Conservation (phyloP, 2,888 invertebrate genomes). For the Drosophila trichaetosa region DNA sequence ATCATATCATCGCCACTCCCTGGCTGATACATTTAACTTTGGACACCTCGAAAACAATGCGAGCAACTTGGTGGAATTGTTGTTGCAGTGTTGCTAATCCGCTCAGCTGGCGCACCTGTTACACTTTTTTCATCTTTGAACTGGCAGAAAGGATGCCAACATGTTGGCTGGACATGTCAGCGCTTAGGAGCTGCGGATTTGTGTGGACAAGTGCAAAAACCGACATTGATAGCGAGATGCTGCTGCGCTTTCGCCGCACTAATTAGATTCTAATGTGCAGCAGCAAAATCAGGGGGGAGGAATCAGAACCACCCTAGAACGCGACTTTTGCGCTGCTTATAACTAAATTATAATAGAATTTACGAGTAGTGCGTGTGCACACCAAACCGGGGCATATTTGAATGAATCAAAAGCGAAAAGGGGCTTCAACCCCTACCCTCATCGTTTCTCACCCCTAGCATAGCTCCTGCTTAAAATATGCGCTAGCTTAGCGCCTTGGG, state of each 20-base stretch:
- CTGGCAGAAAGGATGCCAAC: constrained; percentile 54
- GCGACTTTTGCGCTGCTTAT: constrained; percentile 56
- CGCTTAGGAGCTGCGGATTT: constrained; percentile 67
- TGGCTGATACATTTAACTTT: constrained; percentile 49
- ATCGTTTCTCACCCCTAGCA: constrained; percentile 5
- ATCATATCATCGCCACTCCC: constrained; percentile 7
- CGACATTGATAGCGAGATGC: constrained; percentile 62
- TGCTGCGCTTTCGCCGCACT: constrained; percentile 62
- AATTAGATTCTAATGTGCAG: constrained; percentile 81
- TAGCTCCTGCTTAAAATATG: constrained; percentile 42
- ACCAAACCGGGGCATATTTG: constrained; percentile 53
- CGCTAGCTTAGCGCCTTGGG: constrained; percentile 28
- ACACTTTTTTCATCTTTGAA: constrained; percentile 57
- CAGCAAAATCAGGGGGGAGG: constrained; percentile 42
- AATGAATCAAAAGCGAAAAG: constrained; percentile 55
- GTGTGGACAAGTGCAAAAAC: constrained; percentile 66
- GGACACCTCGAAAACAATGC: constrained; percentile 50
- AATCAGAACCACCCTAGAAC: constrained; percentile 35
- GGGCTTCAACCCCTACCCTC: constrained; percentile 57
- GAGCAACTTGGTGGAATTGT: constrained; percentile 22
- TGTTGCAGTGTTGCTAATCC: constrained; percentile 55
- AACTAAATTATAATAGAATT: constrained; percentile 82
- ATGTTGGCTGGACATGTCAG: constrained; percentile 76
- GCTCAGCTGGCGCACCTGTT: constrained; percentile 72
- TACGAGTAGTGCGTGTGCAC: constrained; percentile 57